Conservation (phyloP, 2,888 invertebrate species). For the Torymus auratus region DNA sequence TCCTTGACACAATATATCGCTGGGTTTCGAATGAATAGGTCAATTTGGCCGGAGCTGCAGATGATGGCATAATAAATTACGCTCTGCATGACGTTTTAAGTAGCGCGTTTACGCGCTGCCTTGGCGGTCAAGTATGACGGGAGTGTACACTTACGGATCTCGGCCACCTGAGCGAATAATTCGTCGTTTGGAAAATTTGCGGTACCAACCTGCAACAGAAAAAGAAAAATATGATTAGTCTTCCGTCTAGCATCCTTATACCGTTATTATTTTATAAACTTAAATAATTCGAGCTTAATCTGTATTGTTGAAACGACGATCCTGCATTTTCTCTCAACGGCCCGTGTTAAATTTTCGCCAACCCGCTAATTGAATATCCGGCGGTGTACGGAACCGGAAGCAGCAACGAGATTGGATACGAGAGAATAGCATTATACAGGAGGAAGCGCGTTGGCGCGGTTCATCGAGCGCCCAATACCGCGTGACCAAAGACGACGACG, state of each 20-base stretch:
- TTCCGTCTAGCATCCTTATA: too few relatives aligned
- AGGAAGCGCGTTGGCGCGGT: conserved; percentile 6
- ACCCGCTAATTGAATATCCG: too few relatives aligned
- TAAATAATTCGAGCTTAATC: too few relatives aligned
- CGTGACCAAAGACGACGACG: conserved; percentile 42
- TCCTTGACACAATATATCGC: conserved; percentile 12
- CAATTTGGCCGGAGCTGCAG: background rate
- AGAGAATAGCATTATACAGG: too few relatives aligned
- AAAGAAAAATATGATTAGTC: background rate
- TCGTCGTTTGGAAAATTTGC: background rate
- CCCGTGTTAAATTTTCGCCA: too few relatives aligned
- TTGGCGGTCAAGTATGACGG: background rate
- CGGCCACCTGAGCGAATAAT: too few relatives aligned
- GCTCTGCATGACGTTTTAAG: background rate
- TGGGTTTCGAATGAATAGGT: conserved; percentile 28
- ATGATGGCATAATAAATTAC: background rate
- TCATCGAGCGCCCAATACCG: conserved; percentile 47
- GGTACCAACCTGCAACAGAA: conserved; percentile 39
- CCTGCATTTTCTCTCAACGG: too few relatives aligned
- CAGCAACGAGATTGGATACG: conserved; percentile 21
- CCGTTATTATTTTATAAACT: too few relatives aligned
- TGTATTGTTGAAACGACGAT: too few relatives aligned
- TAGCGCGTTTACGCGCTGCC: background rate
- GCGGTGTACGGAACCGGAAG: conserved; percentile 12
- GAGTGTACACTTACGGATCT: too few relatives aligned